Evolutionary conservation across 30 jellyfish, hydroid and myxozoan species (phyloP), one percentile per base, ranked within the genome.

Genomic region (Aurelia aurita complex sp. Pacific): DNA sequence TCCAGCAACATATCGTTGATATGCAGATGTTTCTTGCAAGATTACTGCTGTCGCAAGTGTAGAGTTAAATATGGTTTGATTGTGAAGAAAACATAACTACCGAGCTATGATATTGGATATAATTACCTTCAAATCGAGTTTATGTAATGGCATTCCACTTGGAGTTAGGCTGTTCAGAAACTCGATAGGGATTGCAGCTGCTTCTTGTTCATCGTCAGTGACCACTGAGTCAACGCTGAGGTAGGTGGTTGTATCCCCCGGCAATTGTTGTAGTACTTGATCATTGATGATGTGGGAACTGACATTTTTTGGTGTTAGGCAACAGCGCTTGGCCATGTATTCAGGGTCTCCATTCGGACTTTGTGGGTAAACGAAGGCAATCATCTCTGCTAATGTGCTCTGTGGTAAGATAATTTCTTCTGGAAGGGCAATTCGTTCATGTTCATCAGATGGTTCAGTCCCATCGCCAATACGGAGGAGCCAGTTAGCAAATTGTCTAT

Each of bases 401-500:
- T 23, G 29, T 23, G 29, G 65, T 54, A 54, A 9, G 65, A 54
- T 10, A 16, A 54, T 10, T 54, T 54, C 15, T 10, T 10, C 15
- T 54, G 65, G 65, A 9, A 54, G 16, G 16, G 65, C 65, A 54
- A 54, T 54, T 55, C 59, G 80, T 35, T 72, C 93, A 15, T 71
- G 36, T 7, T 18, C 92, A 71, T 50, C 87, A 29, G 53, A 87
- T 68, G 90, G 75, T 66, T 65, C 83, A 10, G 40, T 10, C 53
- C 94, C 91, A 38, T 57, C 14, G 16, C 65, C 65, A 0, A 85
- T 32, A 35, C 83, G 16, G 76, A 85, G 64, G 43, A 85, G 79
- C 91, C 91, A 85, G 10, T 85, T 67, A 32, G 84, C 18, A 57
- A 81, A 81, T 69, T 66, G 50, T 6, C 73, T 23, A 76, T 85